Base-by-base conservation (phyloP, 2,888 invertebrate genomes). In the Tridacna gigas region DNA sequence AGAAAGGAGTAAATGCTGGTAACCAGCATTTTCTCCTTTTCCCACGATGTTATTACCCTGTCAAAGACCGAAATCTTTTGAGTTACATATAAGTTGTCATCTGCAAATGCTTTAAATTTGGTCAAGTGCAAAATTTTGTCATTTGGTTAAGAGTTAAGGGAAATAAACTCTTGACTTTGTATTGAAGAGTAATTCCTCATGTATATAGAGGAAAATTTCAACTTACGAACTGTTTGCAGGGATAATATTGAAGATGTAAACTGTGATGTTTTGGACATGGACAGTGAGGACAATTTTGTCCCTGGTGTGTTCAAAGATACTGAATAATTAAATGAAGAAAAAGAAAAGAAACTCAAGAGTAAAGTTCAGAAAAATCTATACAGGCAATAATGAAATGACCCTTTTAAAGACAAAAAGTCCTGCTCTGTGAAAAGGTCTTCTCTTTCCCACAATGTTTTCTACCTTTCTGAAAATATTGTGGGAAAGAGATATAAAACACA, bases 241-340 rank as follows among this genome's bases (percentile, higher is more conserved):
- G 71, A 71, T 48, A 47, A 51, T 22, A 71, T 15, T 0, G 71
- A 69, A 12, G 51, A 22, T 26, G 71, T 51, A 71, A 51, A 51
- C n/a, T 26, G 22, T 25, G 71, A 71, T 45, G 51, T 71, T 47
- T 71, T 71, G 13, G 71, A 48, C 48, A 25, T 71, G 22, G 71
- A 51, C 28, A 71, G 18, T 4, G 71, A 48, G 26, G 71, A 71
- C 51, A 45, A 51, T 25, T 71, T 48, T 5, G 71, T 51, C 22
- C 51, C 51, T 25, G 71, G 11, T 26, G 22, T 51, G 51, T 71
- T 71, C 71, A 71, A 47, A 25, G 71, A 71, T 25, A 71, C 71
- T 71, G 25, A 25, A 25, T 15, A 65, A 22, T 4, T 13, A 22
- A 25, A 20, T 25, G 9, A 65, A 65, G 1, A 4, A 22, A 25